Base-by-base conservation (phyloP, 2,113 vertebrate genomes). In the Procavia capensis region DNA sequence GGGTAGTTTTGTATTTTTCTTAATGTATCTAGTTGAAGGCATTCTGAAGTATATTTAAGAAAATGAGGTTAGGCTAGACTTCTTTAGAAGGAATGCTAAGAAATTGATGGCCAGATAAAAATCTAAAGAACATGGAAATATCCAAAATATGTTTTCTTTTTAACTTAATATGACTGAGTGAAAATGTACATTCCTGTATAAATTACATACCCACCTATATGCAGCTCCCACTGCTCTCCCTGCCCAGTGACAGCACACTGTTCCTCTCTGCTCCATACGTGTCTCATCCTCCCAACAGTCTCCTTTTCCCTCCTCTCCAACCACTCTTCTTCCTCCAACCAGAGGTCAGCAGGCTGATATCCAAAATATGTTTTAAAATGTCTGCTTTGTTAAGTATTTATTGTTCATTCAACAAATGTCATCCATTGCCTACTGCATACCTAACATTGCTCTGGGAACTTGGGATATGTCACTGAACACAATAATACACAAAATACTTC, bases 81-180 rank as follows among this genome's bases (percentile, higher is more conserved):
- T 83, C 27, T 91, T 89, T 64, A 86, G 17, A 9, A 81, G 27
- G 19, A 47, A 91, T 68, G 36, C 50, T 79, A 93, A 47, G 39
- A 85, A 90, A 97, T 36, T 59, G n/a, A 85, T 10, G 17, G 24
- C 82, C 36, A 78, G 25, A 76, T 91, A 83, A 43, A 75, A 86
- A 94, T 94, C 19, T 80, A 78, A 93, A 91, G n/a, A 64, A 70
- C 47, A 92, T 82, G 54, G 17, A 61, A 96, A 92, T 82, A 70
- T 1, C 16, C 27, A 94, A 43, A 81, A n/a, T n/a, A n/a, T n/a
- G n/a, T n/a, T n/a, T n/a, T n/a, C n/a, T n/a, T n/a, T n/a, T n/a
- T n/a, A n/a, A n/a, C n/a, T n/a, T n/a, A n/a, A n/a, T n/a, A n/a
- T n/a, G n/a, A n/a, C n/a, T n/a, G n/a, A n/a, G n/a, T n/a, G n/a